phyloP scores from a whole-genome alignment of 2,888 invertebrate genomes.

The Sminthurides aquaticus region DNA sequence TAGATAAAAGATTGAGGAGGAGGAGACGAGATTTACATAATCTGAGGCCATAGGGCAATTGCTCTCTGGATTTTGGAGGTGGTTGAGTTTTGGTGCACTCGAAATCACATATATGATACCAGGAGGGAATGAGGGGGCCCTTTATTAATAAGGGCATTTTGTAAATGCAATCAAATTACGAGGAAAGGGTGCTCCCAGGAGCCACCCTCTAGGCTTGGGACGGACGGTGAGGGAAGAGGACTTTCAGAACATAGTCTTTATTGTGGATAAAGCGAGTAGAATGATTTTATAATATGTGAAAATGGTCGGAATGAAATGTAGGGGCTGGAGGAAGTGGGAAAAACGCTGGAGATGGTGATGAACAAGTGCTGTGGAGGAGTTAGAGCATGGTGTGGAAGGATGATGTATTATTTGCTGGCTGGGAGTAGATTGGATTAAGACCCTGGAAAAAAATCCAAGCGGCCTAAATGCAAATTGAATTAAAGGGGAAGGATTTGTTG shows the following conservation, averaged over 20 bases:
- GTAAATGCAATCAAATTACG: not conserved
- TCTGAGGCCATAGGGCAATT: not conserved
- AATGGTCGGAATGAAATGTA: not conserved
- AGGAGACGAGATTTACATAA: too few species aligned
- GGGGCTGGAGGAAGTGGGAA: not conserved
- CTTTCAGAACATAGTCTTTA: not conserved
- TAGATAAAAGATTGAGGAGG: too few species aligned
- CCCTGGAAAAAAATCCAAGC: conserved; percentile 21
- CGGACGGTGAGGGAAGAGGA: too few species aligned
- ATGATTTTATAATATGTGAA: not conserved
- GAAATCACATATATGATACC: not conserved
- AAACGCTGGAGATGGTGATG: not conserved
- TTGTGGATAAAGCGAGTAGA: not conserved
- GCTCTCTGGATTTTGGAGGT: not conserved
- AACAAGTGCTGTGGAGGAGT: too few species aligned
- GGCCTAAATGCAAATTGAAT: conserved; percentile 26
- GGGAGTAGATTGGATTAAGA: conserved; percentile 18
- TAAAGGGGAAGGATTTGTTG: conserved; percentile 21
- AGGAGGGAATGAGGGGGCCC: not conserved
- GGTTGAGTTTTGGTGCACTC: not conserved
- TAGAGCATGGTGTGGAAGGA: not conserved
- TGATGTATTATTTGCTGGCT: not conserved
- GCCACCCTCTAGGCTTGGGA: too few species aligned
- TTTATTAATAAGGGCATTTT: not conserved
- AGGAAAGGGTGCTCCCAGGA: not conserved